Conservation (phyloP, 1,140 invertebrate species). For the Scaptodrosophila lebanonensis region DNA sequence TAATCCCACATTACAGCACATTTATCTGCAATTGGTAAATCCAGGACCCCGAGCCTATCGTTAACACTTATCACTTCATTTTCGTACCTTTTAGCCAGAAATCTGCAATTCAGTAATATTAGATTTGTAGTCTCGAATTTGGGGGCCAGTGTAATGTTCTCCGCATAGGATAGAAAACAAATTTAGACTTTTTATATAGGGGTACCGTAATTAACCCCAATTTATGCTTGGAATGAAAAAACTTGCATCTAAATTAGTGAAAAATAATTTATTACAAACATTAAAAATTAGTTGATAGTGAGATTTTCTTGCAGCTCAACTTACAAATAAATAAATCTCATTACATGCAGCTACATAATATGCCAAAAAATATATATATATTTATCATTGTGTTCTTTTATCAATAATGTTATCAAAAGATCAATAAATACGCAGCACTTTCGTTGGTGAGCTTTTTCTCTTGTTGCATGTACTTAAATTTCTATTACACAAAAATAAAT, state of each 20-base stretch:
- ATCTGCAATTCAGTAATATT: no score
- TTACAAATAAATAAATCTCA: conserved; percentile 51
- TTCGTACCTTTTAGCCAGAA: no score
- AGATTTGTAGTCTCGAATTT: no score
- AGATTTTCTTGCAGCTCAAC: conserved; percentile 36
- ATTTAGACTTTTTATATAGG: neutral
- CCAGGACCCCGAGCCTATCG: neutral
- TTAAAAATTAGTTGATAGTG: conserved; percentile 51
- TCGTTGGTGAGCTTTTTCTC: conserved; percentile 17
- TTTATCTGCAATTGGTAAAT: no score
- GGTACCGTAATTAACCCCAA: no score
- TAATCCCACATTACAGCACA: no score
- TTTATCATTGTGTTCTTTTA: conserved; percentile 29
- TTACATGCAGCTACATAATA: conserved; percentile 39
- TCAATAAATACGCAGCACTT: conserved; percentile 26
- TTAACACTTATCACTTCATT: no score
- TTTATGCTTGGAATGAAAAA: no score
- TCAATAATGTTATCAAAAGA: conserved; percentile 31
- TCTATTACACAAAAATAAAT: conserved; percentile 61
- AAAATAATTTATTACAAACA: conserved; percentile 61
- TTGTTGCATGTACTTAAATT: conserved; percentile 45
- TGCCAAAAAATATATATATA: conserved; percentile 39
- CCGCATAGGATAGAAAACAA: neutral
- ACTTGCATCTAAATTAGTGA: no score
- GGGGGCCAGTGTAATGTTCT: no score